Base-by-base conservation (phyloP, 2,888 invertebrate species). In the Eupithecia abbreviata region DNA sequence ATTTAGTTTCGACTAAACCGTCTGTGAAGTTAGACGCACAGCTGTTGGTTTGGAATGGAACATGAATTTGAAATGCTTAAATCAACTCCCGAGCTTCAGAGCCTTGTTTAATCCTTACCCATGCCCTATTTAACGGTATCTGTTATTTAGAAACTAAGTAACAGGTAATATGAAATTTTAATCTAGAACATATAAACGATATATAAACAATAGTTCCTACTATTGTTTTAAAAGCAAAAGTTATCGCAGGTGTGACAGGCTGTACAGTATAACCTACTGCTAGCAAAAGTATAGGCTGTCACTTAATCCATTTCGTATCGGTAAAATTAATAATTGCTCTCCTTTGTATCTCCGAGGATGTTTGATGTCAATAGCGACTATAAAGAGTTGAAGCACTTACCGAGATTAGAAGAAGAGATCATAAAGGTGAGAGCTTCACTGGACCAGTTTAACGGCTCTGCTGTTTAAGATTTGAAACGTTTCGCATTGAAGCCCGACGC, bases 401-500 rank as follows among this genome's bases (percentile, higher is more conserved):
- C 6, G 30, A 45, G 69, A 49, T 69, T 69, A 69, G 47, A 69
- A 45, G 18, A 18, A 12, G 45, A n/a, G 69, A 69, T 45, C 47
- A 45, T 69, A 69, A 69, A 69, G 47, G 69, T 69, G 30, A 69
- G 47, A 69, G 69, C 69, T 43, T 68, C 30, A 62, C 45, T 69
- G 45, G 30, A 47, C 47, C 69, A 18, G 49, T 18, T 69, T 69
- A 47, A 43, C 47, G 66, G 66, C 66, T 66, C 66, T 47, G 45
- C 30, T 69, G 47, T 69, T 68, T 47, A 47, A 69, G 69, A 47
- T 69, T 69, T 47, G 45, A 69, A 69, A 47, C 47, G 12, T 6
- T 68, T 47, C 12, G n/a, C 68, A 47, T 45, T 68, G 45, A 41
- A 66, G 68, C 68, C n/a, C 18, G 67, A 43, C 45, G 45, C 47